Evolutionary conservation across 2,797 vertebrate genomes (phyloP).

Genomic region (Sebastes vulpes): DNA sequence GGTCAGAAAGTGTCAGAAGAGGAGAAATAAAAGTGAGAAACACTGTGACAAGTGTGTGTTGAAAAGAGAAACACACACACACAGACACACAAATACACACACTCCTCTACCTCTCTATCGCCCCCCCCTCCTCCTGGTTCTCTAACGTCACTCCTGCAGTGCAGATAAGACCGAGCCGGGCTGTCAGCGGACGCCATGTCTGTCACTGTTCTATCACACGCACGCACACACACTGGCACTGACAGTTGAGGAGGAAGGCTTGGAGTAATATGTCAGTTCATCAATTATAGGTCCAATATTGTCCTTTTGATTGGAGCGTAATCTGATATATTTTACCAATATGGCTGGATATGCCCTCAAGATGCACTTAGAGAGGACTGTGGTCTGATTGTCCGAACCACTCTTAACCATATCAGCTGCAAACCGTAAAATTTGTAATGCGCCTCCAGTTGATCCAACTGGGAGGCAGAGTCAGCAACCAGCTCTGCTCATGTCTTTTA

Average conservation of each 20-base stretch:
- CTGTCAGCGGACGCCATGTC: conserved; percentile 62
- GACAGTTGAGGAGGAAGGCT: conserved; percentile 7
- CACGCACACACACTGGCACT: neutral
- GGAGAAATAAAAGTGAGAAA: conserved; percentile 41
- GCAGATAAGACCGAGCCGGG: conserved; percentile 64
- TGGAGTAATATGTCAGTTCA: conserved; percentile 26
- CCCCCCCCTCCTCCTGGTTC: conserved; percentile 1
- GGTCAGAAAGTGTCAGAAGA: conserved; percentile 14
- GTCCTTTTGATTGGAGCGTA: conserved; percentile 25
- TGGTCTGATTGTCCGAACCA: conserved; percentile 12
- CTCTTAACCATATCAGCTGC: conserved; percentile 4
- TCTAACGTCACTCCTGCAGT: conserved; percentile 64
- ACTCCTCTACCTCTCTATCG: conserved; percentile 19
- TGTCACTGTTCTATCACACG: conserved; percentile 32
- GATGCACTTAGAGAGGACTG: conserved; percentile 31
- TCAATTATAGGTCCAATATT: conserved; percentile 34
- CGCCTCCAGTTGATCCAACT: neutral
- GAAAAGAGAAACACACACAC: conserved; percentile 15
- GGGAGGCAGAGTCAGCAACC: neutral
- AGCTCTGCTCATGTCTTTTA: neutral
- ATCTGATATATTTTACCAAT: conserved; percentile 41
- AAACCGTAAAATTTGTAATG: neutral
- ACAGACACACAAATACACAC: neutral
- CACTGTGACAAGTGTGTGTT: conserved; percentile 39
- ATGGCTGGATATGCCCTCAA: conserved; percentile 34